phyloP scores from a whole-genome alignment of 2,113 vertebrate genomes.

The Cranoglanis bouderius region DNA sequence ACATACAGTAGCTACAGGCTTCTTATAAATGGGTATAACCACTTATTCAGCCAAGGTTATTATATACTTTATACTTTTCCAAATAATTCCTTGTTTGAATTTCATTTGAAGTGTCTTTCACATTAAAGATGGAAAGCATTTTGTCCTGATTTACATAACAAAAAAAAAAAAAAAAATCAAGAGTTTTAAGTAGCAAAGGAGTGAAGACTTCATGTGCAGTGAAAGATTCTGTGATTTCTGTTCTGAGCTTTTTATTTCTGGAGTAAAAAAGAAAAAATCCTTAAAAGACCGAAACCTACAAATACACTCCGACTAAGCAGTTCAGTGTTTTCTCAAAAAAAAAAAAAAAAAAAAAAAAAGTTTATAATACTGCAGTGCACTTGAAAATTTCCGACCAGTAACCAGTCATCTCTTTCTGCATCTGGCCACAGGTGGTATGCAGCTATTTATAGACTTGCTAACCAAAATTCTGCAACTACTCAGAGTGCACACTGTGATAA shows the following conservation, averaged over 20 bases:
- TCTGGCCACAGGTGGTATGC: slow-evolving; percentile 34
- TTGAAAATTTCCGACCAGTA: slow-evolving; percentile 36
- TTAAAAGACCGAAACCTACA: background rate
- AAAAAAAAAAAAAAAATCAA: background rate
- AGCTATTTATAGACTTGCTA: slow-evolving; percentile 52
- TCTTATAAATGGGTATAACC: background rate
- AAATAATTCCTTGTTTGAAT: background rate
- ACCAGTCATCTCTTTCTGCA: slow-evolving; percentile 12
- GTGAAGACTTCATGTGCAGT: background rate
- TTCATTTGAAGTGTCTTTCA: background rate
- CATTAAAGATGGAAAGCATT: too few relatives aligned
- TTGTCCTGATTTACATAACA: background rate
- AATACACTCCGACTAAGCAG: background rate
- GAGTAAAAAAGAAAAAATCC: background rate
- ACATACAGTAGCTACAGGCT: background rate
- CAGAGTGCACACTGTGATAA: background rate
- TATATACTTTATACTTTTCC: background rate
- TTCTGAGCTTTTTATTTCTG: background rate
- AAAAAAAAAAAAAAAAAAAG: background rate
- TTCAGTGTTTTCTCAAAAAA: background rate
- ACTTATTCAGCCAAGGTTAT: background rate
- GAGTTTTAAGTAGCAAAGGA: background rate
- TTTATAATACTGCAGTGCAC: background rate
- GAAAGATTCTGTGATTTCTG: background rate
- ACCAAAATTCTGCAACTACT: background rate